These are phyloP conservation scores for Globodera rostochiensis DNA, from an alignment of 1,140 invertebrate genomes.

Conservation along the genomic window DNA sequence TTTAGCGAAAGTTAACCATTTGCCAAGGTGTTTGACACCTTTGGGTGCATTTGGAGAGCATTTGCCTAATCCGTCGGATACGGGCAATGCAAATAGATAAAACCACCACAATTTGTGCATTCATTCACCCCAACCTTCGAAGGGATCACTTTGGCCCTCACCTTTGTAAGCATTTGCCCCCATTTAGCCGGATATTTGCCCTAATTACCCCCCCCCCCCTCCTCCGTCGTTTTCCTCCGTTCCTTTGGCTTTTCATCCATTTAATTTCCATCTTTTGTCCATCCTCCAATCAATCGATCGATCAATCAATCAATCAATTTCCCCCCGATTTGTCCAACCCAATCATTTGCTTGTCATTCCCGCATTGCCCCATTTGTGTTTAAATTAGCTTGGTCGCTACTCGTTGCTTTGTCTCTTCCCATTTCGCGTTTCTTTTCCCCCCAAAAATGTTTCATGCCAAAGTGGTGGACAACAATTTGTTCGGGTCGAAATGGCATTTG, in stretches of 20 bases:
- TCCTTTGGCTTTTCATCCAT: not conserved
- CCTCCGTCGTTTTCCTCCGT: not conserved
- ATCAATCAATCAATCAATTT: no score
- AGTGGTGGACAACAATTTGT: slow-evolving; percentile 32
- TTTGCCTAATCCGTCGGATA: not conserved
- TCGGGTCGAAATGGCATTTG: slow-evolving; percentile 14
- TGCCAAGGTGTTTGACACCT: not conserved
- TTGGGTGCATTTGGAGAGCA: not conserved
- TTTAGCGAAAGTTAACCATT: slow-evolving; percentile 4
- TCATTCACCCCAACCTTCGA: not conserved
- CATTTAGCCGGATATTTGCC: not conserved
- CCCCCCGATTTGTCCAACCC: not conserved
- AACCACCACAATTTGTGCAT: not conserved
- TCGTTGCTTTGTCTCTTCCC: slow-evolving; percentile 1
- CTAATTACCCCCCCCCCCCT: not conserved
- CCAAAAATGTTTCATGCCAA: slow-evolving; percentile 28
- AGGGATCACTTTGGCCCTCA: not conserved
- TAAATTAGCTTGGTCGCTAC: not conserved
- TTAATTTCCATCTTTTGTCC: not conserved
- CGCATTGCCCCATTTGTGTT: not conserved
- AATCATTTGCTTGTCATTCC: not conserved
- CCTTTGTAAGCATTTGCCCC: not conserved
- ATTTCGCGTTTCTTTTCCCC: not conserved
- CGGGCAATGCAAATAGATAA: not conserved
- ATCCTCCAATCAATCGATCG: not conserved